Evolutionary conservation across 2,888 invertebrate species (phyloP).

Genomic region (Platycheirus rosarum): DNA sequence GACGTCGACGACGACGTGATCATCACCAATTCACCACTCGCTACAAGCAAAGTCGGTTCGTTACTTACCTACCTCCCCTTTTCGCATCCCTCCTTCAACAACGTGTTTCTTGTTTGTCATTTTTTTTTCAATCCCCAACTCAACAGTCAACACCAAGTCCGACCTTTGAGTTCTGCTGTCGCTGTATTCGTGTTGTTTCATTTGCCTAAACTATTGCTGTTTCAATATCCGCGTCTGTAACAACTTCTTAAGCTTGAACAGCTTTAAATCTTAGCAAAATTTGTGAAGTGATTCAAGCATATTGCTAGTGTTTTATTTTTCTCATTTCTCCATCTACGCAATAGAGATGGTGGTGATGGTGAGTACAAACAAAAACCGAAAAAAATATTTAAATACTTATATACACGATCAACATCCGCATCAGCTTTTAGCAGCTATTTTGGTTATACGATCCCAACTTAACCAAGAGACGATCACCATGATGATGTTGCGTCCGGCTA

Average conservation of each 20-base stretch:
- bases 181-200: conserved; percentile 6
- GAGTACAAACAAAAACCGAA: background rate
- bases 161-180: conserved; percentile 40
- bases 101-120: conserved; percentile 26
- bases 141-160: conserved; percentile 42
- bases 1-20: background rate
- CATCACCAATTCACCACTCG: background rate
- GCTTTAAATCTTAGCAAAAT: conserved; percentile 42
- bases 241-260: conserved; percentile 22
- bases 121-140: conserved; percentile 14
- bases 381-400: too few relatives aligned
- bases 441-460: conserved; percentile 54
- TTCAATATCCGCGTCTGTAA: conserved; percentile 56
- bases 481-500: conserved; percentile 61
- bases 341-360: conserved; percentile 18
- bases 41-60: too few relatives aligned
- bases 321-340: conserved; percentile 51
- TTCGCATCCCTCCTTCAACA: conserved; percentile 3
- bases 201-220: conserved; percentile 11
- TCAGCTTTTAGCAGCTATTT: conserved; percentile 39
- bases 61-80: conserved; percentile 20
- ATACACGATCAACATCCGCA: conserved; percentile 65
- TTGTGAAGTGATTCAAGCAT: too few relatives aligned
- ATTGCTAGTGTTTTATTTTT: conserved; percentile 38
- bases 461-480: too few relatives aligned